Percentiles rank a stretch among this genome's conserved stretches.
These are phyloP conservation scores for Bimastos eiseni DNA, from an alignment of 2,888 invertebrate species.

Conservation along the genomic window DNA sequence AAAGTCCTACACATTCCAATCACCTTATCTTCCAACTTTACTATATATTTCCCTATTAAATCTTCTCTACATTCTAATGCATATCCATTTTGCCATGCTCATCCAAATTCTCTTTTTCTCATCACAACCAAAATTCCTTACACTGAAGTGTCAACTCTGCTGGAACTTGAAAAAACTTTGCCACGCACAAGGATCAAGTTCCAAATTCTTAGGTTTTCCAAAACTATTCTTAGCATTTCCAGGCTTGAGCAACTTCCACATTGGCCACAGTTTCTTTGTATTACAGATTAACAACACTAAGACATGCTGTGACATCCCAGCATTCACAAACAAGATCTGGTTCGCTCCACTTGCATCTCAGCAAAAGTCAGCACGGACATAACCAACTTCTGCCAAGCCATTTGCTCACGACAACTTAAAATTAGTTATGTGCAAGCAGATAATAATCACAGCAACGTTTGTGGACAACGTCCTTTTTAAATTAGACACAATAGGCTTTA, in stretches of 20 bases:
- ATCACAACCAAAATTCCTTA: background rate
- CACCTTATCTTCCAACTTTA: background rate
- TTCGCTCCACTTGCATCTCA: background rate
- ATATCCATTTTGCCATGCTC: background rate
- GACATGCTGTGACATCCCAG: background rate
- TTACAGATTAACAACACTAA: background rate
- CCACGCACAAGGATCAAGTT: background rate
- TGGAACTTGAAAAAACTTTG: background rate
- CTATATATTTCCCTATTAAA: background rate
- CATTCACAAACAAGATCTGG: background rate
- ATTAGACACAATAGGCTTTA: background rate
- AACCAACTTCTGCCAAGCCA: background rate
- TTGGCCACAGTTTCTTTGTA: conserved; percentile 13
- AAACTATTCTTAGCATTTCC: background rate
- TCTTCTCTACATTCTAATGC: background rate
- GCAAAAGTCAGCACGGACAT: background rate
- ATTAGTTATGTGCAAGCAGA: background rate
- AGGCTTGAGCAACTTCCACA: background rate
- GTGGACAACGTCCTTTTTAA: background rate
- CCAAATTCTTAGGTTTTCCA: background rate
- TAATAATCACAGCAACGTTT: background rate
- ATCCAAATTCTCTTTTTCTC: background rate
- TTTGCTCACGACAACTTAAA: background rate
- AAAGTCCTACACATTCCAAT: background rate
- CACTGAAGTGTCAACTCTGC: background rate